Conservation (phyloP, 2,888 invertebrate genomes). For the Sialis lutaria region DNA sequence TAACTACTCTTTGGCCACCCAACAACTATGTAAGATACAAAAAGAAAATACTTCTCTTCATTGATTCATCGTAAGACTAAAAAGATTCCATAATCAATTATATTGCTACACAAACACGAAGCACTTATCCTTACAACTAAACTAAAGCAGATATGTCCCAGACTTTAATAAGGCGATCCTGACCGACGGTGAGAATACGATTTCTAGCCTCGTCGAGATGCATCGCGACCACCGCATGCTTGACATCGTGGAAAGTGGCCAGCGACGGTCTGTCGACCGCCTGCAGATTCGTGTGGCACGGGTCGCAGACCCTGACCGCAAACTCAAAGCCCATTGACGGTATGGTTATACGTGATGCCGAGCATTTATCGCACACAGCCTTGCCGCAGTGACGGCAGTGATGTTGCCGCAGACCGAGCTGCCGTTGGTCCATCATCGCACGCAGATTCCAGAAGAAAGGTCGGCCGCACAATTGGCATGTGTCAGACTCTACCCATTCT, state of each 20-base stretch:
- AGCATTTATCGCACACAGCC: conserved; percentile 89
- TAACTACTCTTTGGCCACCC: too few species aligned
- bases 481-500: conserved; percentile 86
- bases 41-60: too few species aligned
- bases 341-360: conserved; percentile 70
- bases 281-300: conserved; percentile 67
- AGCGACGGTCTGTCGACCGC: conserved; percentile 77
- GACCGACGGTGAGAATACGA: conserved; percentile 80
- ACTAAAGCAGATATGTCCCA: conserved; percentile 62
- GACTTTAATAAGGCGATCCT: conserved; percentile 86
- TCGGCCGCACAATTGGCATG: conserved; percentile 82
- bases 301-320: conserved; percentile 88
- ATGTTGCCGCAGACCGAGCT: conserved; percentile 78
- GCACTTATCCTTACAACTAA: conserved; percentile 11
- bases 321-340: conserved; percentile 98
- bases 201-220: conserved; percentile 79
- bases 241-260: conserved; percentile 90
- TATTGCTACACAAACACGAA: background rate
- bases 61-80: too few species aligned
- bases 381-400: conserved; percentile 89
- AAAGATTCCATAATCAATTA: background rate
- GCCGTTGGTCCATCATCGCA: conserved; percentile 96
- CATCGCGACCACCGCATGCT: conserved; percentile 78
- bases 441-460: conserved; percentile 99
- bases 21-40: too few species aligned